phyloP scores from a whole-genome alignment of 2,888 invertebrate genomes.

The Parnassius mnemosyne region DNA sequence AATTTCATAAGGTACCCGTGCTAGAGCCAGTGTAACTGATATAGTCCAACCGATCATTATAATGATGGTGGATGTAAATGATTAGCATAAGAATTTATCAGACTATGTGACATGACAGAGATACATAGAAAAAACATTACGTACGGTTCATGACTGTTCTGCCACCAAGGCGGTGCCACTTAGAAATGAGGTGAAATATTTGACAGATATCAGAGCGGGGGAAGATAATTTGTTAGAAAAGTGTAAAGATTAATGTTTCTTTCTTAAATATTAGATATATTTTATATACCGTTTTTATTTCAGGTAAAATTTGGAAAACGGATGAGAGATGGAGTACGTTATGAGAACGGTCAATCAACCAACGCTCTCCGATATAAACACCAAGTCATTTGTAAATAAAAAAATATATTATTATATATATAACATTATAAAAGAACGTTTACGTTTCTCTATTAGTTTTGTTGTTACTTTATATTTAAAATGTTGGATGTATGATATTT shows the following conservation, averaged over 20 bases:
- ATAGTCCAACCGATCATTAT: too few species aligned
- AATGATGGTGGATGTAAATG: too few species aligned
- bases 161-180: too few species aligned
- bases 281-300: neutral
- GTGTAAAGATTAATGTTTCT: too few species aligned
- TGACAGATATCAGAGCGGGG: too few species aligned
- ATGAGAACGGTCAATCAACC: neutral
- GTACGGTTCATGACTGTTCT: too few species aligned
- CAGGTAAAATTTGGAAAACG: slow-evolving; percentile 9
- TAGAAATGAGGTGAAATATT: too few species aligned
- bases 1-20: neutral
- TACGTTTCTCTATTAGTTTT: slow-evolving; percentile 1
- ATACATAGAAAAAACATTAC: too few species aligned
- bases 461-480: neutral
- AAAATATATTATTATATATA: slow-evolving; percentile 1
- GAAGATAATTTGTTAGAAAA: too few species aligned
- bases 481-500: neutral
- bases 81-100: too few species aligned
- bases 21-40: neutral
- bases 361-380: neutral
- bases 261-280: too few species aligned
- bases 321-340: neutral
- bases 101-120: too few species aligned
- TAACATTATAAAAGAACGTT: slow-evolving; percentile 1
- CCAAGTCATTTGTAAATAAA: slow-evolving; percentile 15